These are phyloP conservation scores for Phalera bucephala DNA, from an alignment of 2,888 invertebrate genomes.

Conservation along the genomic window DNA sequence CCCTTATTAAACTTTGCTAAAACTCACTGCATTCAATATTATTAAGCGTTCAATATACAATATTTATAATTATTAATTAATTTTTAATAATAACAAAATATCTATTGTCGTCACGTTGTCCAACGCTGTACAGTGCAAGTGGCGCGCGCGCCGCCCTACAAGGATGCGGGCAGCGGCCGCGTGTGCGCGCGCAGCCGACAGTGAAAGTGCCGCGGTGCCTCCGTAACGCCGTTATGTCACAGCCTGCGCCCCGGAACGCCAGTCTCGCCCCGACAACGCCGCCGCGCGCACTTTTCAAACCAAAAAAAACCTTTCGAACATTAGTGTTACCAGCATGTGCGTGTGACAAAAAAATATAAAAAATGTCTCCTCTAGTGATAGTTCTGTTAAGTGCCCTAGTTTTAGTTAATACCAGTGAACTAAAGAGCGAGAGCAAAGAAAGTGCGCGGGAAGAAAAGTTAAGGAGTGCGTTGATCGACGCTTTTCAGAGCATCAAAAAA, in stretches of 20 bases:
- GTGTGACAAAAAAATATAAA: slow-evolving; percentile 40
- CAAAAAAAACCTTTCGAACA: slow-evolving; percentile 17
- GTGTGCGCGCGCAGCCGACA: slow-evolving; percentile 45
- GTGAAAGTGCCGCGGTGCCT: slow-evolving; percentile 69
- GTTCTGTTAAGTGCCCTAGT: slow-evolving; percentile 58
- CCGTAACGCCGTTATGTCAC: slow-evolving; percentile 77
- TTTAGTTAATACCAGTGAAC: slow-evolving; percentile 52
- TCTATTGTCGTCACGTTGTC: slow-evolving; percentile 19
- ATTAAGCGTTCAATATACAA: no score
- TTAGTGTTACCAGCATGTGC: slow-evolving; percentile 48
- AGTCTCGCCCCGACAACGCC: slow-evolving; percentile 69
- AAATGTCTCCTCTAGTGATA: slow-evolving; percentile 64
- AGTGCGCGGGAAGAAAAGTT: slow-evolving; percentile 70
- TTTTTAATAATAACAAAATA: slow-evolving; percentile 15
- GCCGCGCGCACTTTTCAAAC: slow-evolving; percentile 61
- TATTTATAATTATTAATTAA: slow-evolving; percentile 5
- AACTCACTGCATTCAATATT: no score
- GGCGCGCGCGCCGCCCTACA: slow-evolving; percentile 42
- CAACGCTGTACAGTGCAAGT: slow-evolving; percentile 20
- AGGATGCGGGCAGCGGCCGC: slow-evolving; percentile 45
- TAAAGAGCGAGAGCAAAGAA: slow-evolving; percentile 50
- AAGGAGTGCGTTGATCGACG: slow-evolving; percentile 70
- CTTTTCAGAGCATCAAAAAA: slow-evolving; percentile 75
- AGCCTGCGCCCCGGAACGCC: slow-evolving; percentile 39
- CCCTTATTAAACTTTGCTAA: no score